phyloP scores from a whole-genome alignment of 2,797 vertebrate genomes.

The Alouatta caraya region DNA sequence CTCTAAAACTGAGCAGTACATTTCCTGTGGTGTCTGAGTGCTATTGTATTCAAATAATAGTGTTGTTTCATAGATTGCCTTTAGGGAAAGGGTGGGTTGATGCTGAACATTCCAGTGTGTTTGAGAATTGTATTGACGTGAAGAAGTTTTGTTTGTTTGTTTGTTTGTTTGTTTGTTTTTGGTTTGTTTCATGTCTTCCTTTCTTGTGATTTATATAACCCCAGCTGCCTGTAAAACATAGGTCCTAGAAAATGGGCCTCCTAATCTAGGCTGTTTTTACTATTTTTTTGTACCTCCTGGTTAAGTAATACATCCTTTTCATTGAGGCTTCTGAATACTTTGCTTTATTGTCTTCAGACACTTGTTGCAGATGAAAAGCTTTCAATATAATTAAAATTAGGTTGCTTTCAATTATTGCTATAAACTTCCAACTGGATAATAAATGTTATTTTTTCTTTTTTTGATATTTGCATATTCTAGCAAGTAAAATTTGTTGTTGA shows the following conservation, averaged over 20 bases:
- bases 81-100: background rate
- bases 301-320: background rate
- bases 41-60: background rate
- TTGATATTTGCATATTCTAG: background rate
- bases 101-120: background rate
- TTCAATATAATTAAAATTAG: slow-evolving; percentile 6
- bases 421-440: background rate
- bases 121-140: background rate
- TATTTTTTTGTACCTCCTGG: background rate
- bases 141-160: background rate
- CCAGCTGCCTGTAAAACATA: background rate
- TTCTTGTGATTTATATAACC: slow-evolving; percentile 5
- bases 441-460: background rate
- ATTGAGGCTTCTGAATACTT: background rate
- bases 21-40: background rate
- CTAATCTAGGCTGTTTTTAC: background rate
- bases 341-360: background rate
- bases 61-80: background rate
- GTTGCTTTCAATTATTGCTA: background rate
- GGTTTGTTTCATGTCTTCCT: background rate
- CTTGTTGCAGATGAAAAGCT: background rate
- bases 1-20: background rate
- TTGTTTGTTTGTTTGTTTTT: background rate
- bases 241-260: background rate
- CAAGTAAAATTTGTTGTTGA: background rate